Conservation (phyloP, 2,113 vertebrate species). For the Manacus vitellinus region DNA sequence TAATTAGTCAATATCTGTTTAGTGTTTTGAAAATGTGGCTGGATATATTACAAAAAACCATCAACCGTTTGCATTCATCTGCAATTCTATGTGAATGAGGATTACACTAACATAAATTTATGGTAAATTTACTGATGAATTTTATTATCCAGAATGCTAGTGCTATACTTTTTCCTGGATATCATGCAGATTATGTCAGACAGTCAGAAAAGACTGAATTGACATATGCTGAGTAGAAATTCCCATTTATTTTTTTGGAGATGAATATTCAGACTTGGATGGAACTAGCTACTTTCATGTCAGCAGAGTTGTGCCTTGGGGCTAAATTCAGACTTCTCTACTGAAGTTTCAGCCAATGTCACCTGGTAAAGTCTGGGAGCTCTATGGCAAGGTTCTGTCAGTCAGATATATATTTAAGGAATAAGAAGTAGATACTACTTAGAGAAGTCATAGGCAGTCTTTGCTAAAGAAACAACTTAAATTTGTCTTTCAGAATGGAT, state of each 20-base stretch:
- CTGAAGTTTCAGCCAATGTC: background rate
- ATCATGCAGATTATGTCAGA: background rate
- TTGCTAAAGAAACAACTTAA: background rate
- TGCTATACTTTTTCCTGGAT: background rate
- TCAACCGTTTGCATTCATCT: background rate
- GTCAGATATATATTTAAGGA: background rate
- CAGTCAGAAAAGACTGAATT: background rate
- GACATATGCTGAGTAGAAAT: background rate
- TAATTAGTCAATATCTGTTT: background rate
- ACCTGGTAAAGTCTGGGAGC: background rate
- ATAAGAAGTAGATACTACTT: background rate
- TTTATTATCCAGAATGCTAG: background rate
- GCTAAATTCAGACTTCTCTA: background rate
- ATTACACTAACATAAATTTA: background rate
- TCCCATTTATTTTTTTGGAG: background rate
- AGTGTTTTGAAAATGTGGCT: background rate
- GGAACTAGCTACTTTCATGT: background rate
- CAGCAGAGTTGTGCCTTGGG: background rate
- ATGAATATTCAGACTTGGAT: background rate
- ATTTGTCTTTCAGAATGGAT: background rate
- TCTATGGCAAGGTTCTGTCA: background rate
- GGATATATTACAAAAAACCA: background rate
- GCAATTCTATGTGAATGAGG: background rate
- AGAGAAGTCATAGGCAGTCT: background rate
- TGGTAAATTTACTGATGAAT: background rate